Evolutionary conservation across 1,140 invertebrate species (phyloP).

Genomic region (Uloborus diversus): DNA sequence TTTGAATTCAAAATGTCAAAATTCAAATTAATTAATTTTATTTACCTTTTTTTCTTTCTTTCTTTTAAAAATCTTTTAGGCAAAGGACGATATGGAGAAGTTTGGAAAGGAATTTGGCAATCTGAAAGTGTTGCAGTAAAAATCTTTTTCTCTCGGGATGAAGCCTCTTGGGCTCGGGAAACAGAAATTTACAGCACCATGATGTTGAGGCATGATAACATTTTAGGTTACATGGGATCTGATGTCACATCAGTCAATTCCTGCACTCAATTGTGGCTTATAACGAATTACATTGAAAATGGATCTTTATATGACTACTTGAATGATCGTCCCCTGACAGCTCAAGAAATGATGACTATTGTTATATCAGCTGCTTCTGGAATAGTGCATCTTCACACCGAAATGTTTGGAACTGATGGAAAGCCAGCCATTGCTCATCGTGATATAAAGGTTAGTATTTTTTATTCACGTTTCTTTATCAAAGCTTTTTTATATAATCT

Average conservation of each 20-base stretch:
- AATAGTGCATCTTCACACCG: slow-evolving; percentile 63
- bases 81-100: slow-evolving; percentile 85
- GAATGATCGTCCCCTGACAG: slow-evolving; percentile 77
- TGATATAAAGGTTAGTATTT: slow-evolving; percentile 66
- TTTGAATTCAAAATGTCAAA: too few relatives aligned
- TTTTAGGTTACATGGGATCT: slow-evolving; percentile 87
- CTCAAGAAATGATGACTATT: slow-evolving; percentile 81
- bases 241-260: slow-evolving; percentile 76
- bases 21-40: too few relatives aligned
- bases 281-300: slow-evolving; percentile 90
- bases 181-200: slow-evolving; percentile 89
- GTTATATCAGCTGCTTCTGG: slow-evolving; percentile 81
- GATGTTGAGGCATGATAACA: slow-evolving; percentile 84
- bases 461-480: too few relatives aligned
- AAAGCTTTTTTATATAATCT: too few relatives aligned
- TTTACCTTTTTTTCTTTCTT: not conserved
- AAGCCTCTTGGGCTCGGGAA: slow-evolving; percentile 87
- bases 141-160: slow-evolving; percentile 88
- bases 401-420: slow-evolving; percentile 56
- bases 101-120: slow-evolving; percentile 87
- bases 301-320: slow-evolving; percentile 93
- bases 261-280: slow-evolving; percentile 87
- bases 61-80: slow-evolving; percentile 8
- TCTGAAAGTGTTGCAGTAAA: slow-evolving; percentile 90
- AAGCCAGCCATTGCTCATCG: slow-evolving; percentile 71